Conservation (phyloP, 2,113 vertebrate genomes). For the Raja brachyura region DNA sequence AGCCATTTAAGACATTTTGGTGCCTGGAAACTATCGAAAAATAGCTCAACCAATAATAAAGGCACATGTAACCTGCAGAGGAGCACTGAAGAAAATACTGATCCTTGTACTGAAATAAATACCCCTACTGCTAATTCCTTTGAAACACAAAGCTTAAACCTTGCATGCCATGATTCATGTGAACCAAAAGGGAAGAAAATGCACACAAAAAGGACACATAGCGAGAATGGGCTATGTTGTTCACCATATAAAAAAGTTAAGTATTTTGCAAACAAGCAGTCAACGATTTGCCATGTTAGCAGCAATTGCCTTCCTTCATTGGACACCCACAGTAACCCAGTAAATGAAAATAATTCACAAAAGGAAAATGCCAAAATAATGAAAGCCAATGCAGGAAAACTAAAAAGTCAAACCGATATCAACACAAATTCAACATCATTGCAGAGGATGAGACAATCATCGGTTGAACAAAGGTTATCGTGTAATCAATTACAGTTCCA, state of each 20-base stretch:
- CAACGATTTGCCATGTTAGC: background rate
- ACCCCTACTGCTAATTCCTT: background rate
- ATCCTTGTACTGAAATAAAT: background rate
- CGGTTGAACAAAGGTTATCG: slow-evolving; percentile 17
- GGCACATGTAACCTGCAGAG: slow-evolving; percentile 12
- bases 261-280: background rate
- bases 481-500: slow-evolving; percentile 20
- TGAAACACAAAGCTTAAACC: background rate
- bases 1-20: slow-evolving; percentile 14
- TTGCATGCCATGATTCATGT: background rate
- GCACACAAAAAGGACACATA: slow-evolving; percentile 11
- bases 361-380: slow-evolving; percentile 29
- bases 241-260: slow-evolving; percentile 7
- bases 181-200: slow-evolving; percentile 26
- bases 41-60: background rate
- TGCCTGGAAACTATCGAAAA: slow-evolving; percentile 1
- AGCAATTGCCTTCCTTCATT: background rate
- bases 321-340: background rate
- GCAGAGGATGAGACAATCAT: slow-evolving; percentile 18
- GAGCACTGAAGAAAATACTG: slow-evolving; percentile 11
- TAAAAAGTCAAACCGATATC: background rate
- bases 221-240: background rate
- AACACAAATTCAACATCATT: background rate
- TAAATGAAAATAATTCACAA: slow-evolving; percentile 9
- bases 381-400: background rate